Evolutionary conservation across 2,113 vertebrate genomes (phyloP).

Genomic region (Piprites chloris): DNA sequence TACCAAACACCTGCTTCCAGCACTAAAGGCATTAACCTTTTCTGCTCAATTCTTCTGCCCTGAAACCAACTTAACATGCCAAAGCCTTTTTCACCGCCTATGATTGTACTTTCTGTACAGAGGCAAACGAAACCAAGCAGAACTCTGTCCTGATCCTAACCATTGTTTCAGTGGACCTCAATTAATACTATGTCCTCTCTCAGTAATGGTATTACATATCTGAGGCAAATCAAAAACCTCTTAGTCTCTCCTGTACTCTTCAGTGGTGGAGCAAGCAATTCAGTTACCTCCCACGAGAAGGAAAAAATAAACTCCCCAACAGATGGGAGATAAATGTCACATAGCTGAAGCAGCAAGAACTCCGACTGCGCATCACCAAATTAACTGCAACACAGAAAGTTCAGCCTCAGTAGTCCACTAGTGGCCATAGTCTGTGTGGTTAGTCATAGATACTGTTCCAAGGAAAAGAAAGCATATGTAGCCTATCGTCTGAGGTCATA

Average conservation of each 20-base stretch:
- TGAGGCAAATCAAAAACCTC: background rate
- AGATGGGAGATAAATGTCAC: background rate
- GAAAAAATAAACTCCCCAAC: background rate
- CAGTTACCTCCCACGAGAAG: background rate
- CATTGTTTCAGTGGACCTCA: background rate
- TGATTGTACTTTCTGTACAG: background rate
- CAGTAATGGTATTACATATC: background rate
- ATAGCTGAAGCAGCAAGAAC: background rate
- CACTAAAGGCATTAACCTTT: slow-evolving; percentile 55
- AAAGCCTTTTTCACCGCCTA: background rate
- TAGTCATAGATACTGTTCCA: background rate
- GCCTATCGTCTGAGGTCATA: background rate
- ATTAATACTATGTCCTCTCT: accelerated
- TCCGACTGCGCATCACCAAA: accelerated
- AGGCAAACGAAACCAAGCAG: background rate
- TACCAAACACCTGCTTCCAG: slow-evolving; percentile 66
- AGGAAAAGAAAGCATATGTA: background rate
- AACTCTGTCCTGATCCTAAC: background rate
- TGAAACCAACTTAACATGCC: background rate
- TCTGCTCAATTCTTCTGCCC: slow-evolving; percentile 30
- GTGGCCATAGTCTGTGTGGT: background rate
- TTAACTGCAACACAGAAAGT: background rate
- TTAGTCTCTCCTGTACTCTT: background rate
- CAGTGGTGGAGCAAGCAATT: background rate
- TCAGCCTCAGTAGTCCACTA: background rate